Evolutionary conservation across 2,113 vertebrate genomes (phyloP).

Genomic region (Panthera uncia): DNA sequence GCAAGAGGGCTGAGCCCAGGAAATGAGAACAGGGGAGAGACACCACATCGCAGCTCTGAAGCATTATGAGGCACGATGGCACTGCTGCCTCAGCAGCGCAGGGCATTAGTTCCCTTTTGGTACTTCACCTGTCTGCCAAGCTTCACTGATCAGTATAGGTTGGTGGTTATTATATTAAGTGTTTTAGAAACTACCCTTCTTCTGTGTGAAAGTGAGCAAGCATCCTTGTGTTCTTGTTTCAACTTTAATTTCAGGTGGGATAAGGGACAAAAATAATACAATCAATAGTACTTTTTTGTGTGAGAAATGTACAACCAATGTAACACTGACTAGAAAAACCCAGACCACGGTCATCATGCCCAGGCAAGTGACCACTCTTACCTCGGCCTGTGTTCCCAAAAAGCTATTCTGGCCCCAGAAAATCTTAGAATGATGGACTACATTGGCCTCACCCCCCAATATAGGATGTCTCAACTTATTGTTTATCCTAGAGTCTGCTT

Average conservation of each 20-base stretch:
- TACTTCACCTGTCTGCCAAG: background rate
- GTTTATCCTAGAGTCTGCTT: constrained; percentile 26
- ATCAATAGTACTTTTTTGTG: constrained; percentile 41
- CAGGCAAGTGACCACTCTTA: background rate
- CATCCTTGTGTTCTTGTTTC: constrained; percentile 13
- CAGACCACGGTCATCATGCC: background rate
- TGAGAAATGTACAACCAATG: constrained; percentile 37
- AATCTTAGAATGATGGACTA: background rate
- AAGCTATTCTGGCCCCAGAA: background rate
- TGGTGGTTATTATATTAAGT: constrained; percentile 44
- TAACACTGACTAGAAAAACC: constrained; percentile 21
- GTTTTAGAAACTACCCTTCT: constrained; percentile 10
- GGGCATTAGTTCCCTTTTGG: background rate
- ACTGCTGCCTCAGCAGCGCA: background rate
- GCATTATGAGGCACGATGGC: background rate
- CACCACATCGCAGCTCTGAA: background rate
- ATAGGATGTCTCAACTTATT: background rate
- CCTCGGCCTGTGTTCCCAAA: background rate
- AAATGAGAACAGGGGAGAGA: background rate
- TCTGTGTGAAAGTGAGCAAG: constrained; percentile 22
- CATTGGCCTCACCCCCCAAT: background rate
- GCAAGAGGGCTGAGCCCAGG: background rate
- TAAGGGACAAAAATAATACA: constrained; percentile 26
- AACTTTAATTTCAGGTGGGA: constrained; percentile 27
- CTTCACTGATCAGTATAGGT: constrained; percentile 11